phyloP scores from a whole-genome alignment of 2,797 vertebrate genomes.

The Alca torda region DNA sequence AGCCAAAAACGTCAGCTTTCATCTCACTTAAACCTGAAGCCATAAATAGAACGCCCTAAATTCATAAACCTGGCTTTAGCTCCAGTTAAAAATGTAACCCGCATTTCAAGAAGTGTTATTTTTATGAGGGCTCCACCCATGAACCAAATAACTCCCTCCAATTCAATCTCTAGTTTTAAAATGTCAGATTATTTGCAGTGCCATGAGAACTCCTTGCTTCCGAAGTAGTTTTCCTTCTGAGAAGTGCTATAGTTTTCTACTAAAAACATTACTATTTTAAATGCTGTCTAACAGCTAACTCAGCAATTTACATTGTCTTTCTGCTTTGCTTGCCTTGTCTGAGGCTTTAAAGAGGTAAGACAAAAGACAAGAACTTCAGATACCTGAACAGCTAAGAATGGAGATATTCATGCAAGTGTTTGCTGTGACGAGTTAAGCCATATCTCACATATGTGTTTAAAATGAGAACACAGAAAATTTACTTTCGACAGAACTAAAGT shows the following conservation, averaged over 20 bases:
- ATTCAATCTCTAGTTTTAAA: background rate
- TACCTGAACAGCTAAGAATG: background rate
- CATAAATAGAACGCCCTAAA: constrained; percentile 45
- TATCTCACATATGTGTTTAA: background rate
- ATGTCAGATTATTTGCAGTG: background rate
- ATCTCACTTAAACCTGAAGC: constrained; percentile 46
- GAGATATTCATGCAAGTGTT: background rate
- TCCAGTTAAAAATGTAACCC: constrained; percentile 16
- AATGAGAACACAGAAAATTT: background rate
- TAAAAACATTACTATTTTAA: background rate
- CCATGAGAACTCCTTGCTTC: background rate
- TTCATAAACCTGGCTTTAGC: constrained; percentile 49
- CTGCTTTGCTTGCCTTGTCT: background rate
- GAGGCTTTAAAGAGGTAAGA: background rate
- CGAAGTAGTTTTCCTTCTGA: background rate
- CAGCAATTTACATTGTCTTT: background rate
- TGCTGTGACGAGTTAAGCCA: rapidly evolving
- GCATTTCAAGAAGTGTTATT: background rate
- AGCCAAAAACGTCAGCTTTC: constrained; percentile 44
- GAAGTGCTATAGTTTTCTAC: background rate
- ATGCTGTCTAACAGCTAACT: background rate
- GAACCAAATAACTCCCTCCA: background rate
- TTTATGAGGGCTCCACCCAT: constrained; percentile 29
- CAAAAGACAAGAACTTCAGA: background rate
- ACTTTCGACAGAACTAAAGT: background rate